Conservation (phyloP, 2,888 invertebrate species). For the Rugalucina vietnamica region DNA sequence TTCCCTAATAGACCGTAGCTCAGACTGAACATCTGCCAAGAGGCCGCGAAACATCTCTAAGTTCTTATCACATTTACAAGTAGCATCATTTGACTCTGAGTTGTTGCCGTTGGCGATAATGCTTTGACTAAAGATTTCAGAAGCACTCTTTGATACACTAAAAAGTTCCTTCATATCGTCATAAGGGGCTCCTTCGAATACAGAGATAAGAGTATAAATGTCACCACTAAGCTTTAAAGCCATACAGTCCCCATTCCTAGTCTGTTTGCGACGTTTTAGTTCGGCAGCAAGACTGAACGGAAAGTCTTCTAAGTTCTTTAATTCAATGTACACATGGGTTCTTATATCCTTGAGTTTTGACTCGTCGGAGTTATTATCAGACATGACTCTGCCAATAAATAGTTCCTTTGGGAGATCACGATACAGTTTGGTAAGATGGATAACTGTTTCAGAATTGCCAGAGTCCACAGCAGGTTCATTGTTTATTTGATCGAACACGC, state of each 20-base stretch:
- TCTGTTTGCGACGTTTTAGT: background rate
- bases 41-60: background rate
- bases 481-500: background rate
- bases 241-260: background rate
- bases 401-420: background rate
- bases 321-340: background rate
- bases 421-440: background rate
- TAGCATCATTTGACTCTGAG: background rate
- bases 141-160: background rate
- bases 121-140: background rate
- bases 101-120: background rate
- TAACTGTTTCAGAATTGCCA: background rate
- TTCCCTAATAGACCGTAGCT: background rate
- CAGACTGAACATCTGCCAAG: background rate
- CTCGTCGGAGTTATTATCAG: background rate
- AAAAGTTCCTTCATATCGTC: background rate
- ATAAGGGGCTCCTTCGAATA: background rate
- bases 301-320: background rate
- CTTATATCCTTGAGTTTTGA: background rate
- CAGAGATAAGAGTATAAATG: background rate
- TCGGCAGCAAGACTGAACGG: background rate
- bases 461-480: background rate
- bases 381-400: background rate
- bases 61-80: background rate
- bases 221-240: background rate